Evolutionary conservation across 2,797 vertebrate genomes (phyloP), one percentile per base, ranked within the genome.

Genomic region (Hypotaenidia okinawae): DNA sequence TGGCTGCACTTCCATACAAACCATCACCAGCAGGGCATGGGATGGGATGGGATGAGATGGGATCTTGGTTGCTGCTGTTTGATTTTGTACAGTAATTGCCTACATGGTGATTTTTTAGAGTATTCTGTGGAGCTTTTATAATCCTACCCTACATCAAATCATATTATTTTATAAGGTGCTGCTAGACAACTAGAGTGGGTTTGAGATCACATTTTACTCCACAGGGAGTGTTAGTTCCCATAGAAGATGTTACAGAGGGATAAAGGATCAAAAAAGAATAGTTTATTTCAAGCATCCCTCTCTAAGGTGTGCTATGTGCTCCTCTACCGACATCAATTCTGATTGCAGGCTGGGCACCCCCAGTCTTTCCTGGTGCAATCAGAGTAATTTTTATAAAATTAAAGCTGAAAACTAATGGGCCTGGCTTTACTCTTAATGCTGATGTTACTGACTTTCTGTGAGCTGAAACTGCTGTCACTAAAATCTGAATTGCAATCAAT

Each of bases 1-100:
- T 96, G 93, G 49, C 80, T 91, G 95, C 93, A 62, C 91, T 83
- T 51, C 11, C 83, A 58, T 37, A 94, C 91, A 96, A 94, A 94
- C 91, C 8, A 1, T 47, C 69, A 32, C 73, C 91, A n/a, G 94
- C 79, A 3, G 91, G 85, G 57, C 41, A 33, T 35, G 94, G 66
- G 15, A 28, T 16, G 84, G 82, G 18, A 27, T 16, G 86, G 82
- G 41, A 33, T 35, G 94, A 62, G 14, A 28, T 16, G 86, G 84
- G 84, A 1, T 59, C n/a, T 21, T 86, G 57, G 59, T 41, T 87
- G 90, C 88, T 82, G 47, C 12, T 92, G 41, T 10, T 80, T 67
- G 77, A 32, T 87, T 91, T 81, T 88, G 16, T 8, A 41, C 73
- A 62, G 78, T 69, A 81, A 80, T 77, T 54, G 62, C 28, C 51